Conservation (phyloP, 2,797 vertebrate genomes). For the Lepidocolaptes lacrymiger region DNA sequence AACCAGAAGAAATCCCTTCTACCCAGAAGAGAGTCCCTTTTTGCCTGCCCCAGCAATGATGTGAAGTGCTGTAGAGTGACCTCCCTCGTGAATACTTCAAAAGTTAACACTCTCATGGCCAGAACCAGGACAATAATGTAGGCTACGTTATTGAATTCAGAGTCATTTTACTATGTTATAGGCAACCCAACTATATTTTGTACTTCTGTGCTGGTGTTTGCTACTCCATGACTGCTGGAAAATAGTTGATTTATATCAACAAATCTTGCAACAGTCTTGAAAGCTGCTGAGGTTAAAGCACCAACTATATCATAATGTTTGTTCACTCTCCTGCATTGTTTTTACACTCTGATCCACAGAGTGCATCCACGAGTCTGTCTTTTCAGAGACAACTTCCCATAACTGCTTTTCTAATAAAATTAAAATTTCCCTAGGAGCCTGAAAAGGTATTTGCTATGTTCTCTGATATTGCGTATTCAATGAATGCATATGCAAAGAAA, state of each 20-base stretch:
- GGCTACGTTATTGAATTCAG: background rate
- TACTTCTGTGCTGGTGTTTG: background rate
- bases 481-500: background rate
- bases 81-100: background rate
- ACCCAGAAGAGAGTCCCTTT: background rate
- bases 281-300: background rate
- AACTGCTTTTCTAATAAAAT: background rate
- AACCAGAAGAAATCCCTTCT: background rate
- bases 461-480: background rate
- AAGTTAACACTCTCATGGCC: background rate
- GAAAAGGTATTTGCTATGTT: background rate
- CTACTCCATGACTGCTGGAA: background rate
- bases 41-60: accelerated
- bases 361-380: background rate
- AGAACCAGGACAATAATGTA: background rate
- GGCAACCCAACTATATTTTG: background rate
- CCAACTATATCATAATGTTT: background rate
- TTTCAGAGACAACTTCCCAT: background rate
- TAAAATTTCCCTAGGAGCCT: background rate
- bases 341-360: background rate
- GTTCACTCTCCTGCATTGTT: background rate
- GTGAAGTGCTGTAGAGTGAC: too few relatives aligned
- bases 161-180: background rate
- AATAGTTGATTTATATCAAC: background rate
- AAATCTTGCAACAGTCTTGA: background rate